Base-by-base conservation (phyloP, 2,797 vertebrate genomes). In the Pseudochaenichthys georgianus region DNA sequence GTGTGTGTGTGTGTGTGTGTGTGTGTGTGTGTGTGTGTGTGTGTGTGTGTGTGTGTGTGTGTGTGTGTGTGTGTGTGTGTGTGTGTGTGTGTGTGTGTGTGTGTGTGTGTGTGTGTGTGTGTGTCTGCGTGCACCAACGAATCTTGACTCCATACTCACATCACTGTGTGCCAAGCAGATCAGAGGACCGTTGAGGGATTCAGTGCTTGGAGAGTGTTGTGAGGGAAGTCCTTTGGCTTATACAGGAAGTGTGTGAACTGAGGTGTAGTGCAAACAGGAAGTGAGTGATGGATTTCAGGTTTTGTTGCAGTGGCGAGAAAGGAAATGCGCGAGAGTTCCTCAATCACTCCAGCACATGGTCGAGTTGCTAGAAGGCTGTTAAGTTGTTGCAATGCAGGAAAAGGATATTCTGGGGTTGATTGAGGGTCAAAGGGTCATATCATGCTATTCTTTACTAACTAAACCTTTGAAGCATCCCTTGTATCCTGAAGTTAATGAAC, bases 251-350 rank as follows among this genome's bases (percentile, higher is more conserved):
- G 19, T 59, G 89, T 81, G 90, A 93, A 86, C 81, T 17, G 85
- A 93, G 86, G 83, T 21, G 63, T 45, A 71, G 67, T 50, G 66
- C 82, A 91, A 86, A 89, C 90, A 94, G 93, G 93, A 94, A 92
- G 86, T 64, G 75, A 79, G 86, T 89, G 92, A 92, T 85, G 86
- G 88, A 89, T 86, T 77, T 86, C 70, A 84, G 67, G 78, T 68
- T 91, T 81, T 86, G 72, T 83, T 80, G 64, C 61, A 70, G 63
- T 17, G n/a, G 67, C 83, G 52, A 68, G 62, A 86, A 38, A 38
- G 73, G 82, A 85, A 82, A 85, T 63, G 48, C 80, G 88, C 1
- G n/a, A 81, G 65, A 82, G 77, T 73, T 79, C 71, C 77, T 88
- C 81, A 72, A 70, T 81, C n/a, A 2, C 73, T 79, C 31, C 57